Conservation (phyloP, 2,797 vertebrate genomes). For the Crenuchus spilurus region DNA sequence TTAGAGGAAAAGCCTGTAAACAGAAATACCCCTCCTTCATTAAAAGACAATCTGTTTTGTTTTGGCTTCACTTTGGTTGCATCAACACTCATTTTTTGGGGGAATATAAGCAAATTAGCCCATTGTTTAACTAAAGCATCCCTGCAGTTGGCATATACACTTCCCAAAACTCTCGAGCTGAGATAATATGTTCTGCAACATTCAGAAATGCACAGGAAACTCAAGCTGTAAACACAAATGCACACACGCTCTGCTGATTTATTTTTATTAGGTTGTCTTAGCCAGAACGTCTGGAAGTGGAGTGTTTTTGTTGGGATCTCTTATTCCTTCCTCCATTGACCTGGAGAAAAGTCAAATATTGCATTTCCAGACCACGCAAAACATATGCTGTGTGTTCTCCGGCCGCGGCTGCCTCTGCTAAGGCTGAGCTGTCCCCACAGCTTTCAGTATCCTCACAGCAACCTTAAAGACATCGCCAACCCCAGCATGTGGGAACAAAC, state of each 20-base stretch:
- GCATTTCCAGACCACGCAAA: constrained; percentile 18
- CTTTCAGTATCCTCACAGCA: neutral
- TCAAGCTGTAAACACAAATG: constrained; percentile 40
- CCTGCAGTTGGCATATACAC: neutral
- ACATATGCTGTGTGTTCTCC: constrained; percentile 22
- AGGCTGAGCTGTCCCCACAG: neutral
- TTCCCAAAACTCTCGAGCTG: neutral
- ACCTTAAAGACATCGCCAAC: neutral
- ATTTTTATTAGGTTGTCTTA: constrained; percentile 42
- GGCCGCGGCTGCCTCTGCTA: neutral
- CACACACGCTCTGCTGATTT: constrained; percentile 23
- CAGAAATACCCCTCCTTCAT: neutral
- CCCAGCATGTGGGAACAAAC: neutral
- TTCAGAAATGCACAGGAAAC: constrained; percentile 36
- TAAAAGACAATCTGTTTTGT: constrained; percentile 15
- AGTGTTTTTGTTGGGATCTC: constrained; percentile 29
- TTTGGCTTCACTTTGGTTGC: constrained; percentile 7
- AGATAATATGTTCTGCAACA: constrained; percentile 13
- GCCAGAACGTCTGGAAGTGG: constrained; percentile 34
- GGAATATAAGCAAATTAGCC: constrained; percentile 31
- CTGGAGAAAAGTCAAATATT: constrained; percentile 27
- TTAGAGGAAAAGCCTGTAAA: neutral
- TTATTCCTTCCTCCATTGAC: constrained; percentile 26
- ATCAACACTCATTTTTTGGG: constrained; percentile 19
- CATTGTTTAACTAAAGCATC: constrained; percentile 20